These are phyloP conservation scores for Enteromius anoplus DNA, from an alignment of 2,797 vertebrate genomes.

Conservation along the genomic window DNA sequence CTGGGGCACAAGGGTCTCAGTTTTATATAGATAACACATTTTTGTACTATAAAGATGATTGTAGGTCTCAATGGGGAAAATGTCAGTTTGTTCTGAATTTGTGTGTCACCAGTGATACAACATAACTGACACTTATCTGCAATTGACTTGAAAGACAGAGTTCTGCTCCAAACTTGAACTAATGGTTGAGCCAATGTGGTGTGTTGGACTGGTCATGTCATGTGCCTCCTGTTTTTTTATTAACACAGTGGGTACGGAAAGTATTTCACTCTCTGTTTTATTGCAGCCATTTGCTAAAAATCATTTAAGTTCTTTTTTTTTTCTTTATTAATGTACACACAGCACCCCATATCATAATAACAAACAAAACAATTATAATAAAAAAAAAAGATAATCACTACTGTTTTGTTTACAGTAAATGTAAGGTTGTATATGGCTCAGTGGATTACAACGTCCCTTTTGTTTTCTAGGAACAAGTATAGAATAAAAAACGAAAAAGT, in stretches of 20 bases:
- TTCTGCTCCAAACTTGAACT: too few species aligned
- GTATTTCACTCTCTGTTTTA: too few species aligned
- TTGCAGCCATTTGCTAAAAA: too few species aligned
- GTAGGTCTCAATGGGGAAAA: slow-evolving; percentile 58
- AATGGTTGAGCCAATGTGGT: not conserved
- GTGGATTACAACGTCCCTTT: not conserved
- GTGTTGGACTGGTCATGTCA: not conserved
- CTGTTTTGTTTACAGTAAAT: not conserved
- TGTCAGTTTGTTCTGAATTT: not conserved
- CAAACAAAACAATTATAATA: too few species aligned
- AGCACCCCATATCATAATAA: not conserved
- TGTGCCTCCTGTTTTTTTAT: not conserved
- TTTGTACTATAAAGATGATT: slow-evolving; percentile 59
- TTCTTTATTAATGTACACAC: too few species aligned
- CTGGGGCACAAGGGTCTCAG: not conserved
- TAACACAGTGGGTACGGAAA: too few species aligned
- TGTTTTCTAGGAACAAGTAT: slow-evolving; percentile 7
- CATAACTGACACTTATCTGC: not conserved
- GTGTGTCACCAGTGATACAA: not conserved
- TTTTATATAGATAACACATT: not conserved
- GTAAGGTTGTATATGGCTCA: not conserved
- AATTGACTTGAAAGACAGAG: not conserved
- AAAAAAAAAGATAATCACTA: not conserved
- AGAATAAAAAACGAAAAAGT: slow-evolving; percentile 5
- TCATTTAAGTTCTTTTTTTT: too few species aligned